Percentiles rank a stretch among this genome's conserved stretches.
These are phyloP conservation scores for Campaea margaritaria DNA, from an alignment of 2,888 invertebrate species.

Conservation along the genomic window DNA sequence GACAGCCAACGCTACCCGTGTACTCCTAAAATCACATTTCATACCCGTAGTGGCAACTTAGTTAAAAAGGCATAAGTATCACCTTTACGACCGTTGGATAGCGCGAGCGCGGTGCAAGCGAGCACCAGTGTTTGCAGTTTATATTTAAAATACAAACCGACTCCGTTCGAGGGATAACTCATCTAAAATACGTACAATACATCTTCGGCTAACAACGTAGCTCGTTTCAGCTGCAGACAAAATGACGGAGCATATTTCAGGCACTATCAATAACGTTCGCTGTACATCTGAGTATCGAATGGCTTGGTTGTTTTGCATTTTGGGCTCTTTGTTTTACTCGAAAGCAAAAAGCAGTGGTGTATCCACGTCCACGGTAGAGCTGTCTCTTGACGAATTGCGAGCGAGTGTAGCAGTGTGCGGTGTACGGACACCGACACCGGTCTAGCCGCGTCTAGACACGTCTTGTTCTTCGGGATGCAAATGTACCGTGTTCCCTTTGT, in stretches of 20 bases:
- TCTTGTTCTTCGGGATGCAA: slow-evolving; percentile 52
- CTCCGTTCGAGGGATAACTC: slow-evolving; percentile 48
- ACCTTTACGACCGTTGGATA: slow-evolving; percentile 38
- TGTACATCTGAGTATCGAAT: slow-evolving; percentile 54
- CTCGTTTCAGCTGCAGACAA: slow-evolving; percentile 60
- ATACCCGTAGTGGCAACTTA: slow-evolving; percentile 55
- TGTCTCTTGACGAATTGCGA: slow-evolving; percentile 62
- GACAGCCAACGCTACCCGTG: slow-evolving; percentile 65
- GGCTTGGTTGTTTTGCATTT: slow-evolving; percentile 53
- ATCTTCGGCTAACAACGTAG: slow-evolving; percentile 57
- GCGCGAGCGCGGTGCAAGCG: slow-evolving; percentile 14
- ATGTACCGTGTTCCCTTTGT: slow-evolving; percentile 44
- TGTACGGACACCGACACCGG: slow-evolving; percentile 39
- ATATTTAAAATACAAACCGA: slow-evolving; percentile 54
- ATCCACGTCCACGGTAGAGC: slow-evolving; percentile 37
- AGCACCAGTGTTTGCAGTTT: slow-evolving; percentile 39
- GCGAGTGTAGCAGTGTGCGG: slow-evolving; percentile 39
- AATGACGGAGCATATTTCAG: slow-evolving; percentile 61
- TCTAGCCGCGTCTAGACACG: slow-evolving; percentile 49
- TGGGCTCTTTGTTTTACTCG: slow-evolving; percentile 46
- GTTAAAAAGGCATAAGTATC: slow-evolving; percentile 54
- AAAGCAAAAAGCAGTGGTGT: slow-evolving; percentile 47
- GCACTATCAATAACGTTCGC: slow-evolving; percentile 58
- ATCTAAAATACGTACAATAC: slow-evolving; percentile 57
- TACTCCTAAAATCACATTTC: slow-evolving; percentile 64